Evolutionary conservation across 2,113 vertebrate genomes (phyloP).

Genomic region (Callospermophilus lateralis): DNA sequence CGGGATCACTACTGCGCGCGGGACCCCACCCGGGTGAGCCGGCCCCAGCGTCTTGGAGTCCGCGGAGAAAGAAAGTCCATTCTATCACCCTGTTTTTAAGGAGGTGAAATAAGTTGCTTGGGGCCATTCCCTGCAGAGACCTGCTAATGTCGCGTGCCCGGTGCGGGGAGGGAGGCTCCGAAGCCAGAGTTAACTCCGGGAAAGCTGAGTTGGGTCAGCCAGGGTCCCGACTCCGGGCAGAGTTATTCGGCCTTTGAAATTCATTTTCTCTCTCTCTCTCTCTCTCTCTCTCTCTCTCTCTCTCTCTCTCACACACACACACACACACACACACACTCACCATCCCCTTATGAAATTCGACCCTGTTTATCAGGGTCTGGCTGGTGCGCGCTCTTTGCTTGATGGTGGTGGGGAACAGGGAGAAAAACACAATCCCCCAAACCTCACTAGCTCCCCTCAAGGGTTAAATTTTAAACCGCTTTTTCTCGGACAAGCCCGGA

Average conservation of each 20-base stretch:
- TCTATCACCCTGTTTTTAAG: neutral
- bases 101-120: neutral
- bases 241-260: conserved; percentile 38
- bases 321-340: neutral
- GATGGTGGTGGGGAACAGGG: neutral
- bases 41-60: neutral
- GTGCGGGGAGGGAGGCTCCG: no score
- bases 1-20: neutral
- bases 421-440: neutral
- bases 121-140: neutral
- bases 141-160: neutral
- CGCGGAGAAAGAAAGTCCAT: neutral
- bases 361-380: conserved; percentile 50
- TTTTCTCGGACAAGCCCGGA: conserved; percentile 69
- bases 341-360: conserved; percentile 60
- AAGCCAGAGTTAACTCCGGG: neutral
- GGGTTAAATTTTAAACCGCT: conserved; percentile 82
- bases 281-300: no score
- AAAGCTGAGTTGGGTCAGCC: neutral
- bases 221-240: neutral
- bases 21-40: neutral
- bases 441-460: conserved; percentile 54
- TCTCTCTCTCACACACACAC: neutral
- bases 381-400: conserved; percentile 66
- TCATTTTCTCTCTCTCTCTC: neutral